A percentile compares a stretch with the other conserved stretches of the same genome.
Evolutionary conservation across 2,113 vertebrate genomes (phyloP).

Genomic region (Oxyruncus cristatus): DNA sequence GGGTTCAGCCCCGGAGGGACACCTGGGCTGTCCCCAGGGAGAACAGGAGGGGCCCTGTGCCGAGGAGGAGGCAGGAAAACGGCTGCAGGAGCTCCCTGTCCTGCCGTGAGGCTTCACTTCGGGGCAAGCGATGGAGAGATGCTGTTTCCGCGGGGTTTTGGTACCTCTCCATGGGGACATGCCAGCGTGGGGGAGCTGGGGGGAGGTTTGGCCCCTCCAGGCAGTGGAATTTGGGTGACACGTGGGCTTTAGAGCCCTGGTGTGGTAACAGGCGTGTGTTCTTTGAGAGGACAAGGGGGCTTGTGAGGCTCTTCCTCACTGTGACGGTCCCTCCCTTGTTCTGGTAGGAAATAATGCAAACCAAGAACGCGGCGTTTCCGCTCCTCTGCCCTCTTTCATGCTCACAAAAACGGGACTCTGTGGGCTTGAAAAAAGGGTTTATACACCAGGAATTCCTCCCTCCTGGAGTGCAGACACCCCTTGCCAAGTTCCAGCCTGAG

Average conservation of each 20-base stretch:
- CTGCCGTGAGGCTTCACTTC: background rate
- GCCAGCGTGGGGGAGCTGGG: rapidly evolving
- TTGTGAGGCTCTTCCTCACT: background rate
- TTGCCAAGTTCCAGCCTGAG: background rate
- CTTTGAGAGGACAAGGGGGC: background rate
- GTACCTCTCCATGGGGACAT: background rate
- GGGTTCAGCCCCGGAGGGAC: too few relatives aligned
- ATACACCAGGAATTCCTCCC: background rate
- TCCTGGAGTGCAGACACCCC: background rate
- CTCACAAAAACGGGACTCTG: background rate
- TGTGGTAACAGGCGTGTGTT: background rate
- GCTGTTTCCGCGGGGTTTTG: rapidly evolving
- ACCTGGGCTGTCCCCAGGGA: background rate
- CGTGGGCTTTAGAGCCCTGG: background rate
- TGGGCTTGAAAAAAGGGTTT: background rate
- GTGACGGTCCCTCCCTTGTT: background rate
- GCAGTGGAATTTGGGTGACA: background rate
- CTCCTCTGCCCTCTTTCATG: conserved; percentile 13
- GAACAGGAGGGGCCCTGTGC: background rate
- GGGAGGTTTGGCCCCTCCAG: background rate
- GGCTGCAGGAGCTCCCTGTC: background rate
- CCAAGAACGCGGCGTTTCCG: background rate
- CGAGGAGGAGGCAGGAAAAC: rapidly evolving
- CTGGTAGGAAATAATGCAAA: background rate
- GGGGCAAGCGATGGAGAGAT: background rate